A percentile compares a stretch with the other conserved stretches of the same genome.
Evolutionary conservation across 23 tunicate species (phyloP).

Genomic region (Oikopleura dioica): DNA sequence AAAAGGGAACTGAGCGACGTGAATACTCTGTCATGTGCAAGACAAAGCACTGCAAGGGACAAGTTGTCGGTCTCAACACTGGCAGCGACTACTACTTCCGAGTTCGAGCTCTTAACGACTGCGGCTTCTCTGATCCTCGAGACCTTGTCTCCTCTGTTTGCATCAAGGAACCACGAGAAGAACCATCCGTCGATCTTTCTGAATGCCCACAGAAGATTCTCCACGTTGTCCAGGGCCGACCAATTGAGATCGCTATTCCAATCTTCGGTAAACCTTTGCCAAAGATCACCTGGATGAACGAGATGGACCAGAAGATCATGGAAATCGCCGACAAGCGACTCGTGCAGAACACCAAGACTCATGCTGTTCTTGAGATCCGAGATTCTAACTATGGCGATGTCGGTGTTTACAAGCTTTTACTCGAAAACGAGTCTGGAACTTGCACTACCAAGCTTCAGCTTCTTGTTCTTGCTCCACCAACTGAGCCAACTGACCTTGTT

Average conservation of each 20-base stretch:
- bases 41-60: neutral
- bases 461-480: constrained; percentile 25
- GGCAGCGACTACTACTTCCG: constrained; percentile 71
- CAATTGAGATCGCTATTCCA: constrained; percentile 29
- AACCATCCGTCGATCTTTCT: constrained; percentile 16
- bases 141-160: constrained; percentile 53
- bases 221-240: constrained; percentile 43
- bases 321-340: constrained; percentile 28
- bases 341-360: constrained; percentile 5
- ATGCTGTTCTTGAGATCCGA: constrained; percentile 32
- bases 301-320: constrained; percentile 18
- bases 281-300: constrained; percentile 34
- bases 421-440: constrained; percentile 35
- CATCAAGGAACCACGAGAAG: constrained; percentile 28
- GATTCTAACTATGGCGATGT: constrained; percentile 43
- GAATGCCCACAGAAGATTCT: constrained; percentile 21
- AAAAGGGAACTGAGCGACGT: constrained; percentile 50
- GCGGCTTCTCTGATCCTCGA: constrained; percentile 47
- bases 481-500: neutral
- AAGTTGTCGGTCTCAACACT: constrained; percentile 37
- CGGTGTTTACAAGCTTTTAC: constrained; percentile 46
- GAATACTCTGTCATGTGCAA: neutral
- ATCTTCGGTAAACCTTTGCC: constrained; percentile 48
- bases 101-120: constrained; percentile 51
- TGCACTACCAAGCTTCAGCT: constrained; percentile 35